Evolutionary conservation across 2,888 invertebrate genomes (phyloP).

Genomic region (Galerucella nymphaeae): DNA sequence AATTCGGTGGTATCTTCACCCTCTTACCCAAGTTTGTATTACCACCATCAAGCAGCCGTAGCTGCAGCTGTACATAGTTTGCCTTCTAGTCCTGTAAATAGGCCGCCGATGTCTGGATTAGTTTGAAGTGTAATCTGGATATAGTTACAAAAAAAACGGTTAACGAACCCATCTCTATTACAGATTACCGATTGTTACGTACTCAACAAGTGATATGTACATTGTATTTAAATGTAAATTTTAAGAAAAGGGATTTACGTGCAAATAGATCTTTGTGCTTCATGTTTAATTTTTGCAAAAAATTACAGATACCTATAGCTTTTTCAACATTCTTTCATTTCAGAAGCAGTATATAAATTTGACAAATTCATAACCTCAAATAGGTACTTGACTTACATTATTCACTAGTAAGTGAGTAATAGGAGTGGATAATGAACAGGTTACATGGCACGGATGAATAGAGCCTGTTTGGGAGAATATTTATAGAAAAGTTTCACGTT

Average conservation of each 20-base stretch:
- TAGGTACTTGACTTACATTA: too few relatives aligned
- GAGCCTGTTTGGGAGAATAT: too few relatives aligned
- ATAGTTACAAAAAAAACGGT: neutral
- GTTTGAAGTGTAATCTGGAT: conserved; percentile 62
- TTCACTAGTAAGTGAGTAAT: too few relatives aligned
- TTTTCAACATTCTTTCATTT: neutral
- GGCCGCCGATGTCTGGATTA: conserved; percentile 75
- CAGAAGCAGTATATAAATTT: too few relatives aligned
- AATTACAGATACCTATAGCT: conserved; percentile 4
- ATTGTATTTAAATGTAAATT: conserved; percentile 19
- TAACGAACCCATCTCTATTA: too few relatives aligned
- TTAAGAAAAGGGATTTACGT: conserved; percentile 44
- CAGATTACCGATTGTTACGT: neutral
- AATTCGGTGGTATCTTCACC: conserved; percentile 60
- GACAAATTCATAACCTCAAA: too few relatives aligned
- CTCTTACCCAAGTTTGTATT: conserved; percentile 65
- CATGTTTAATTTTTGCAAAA: conserved; percentile 19
- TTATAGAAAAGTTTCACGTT: too few relatives aligned
- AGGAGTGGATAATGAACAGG: too few relatives aligned
- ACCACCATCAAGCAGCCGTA: conserved; percentile 66
- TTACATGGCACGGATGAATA: too few relatives aligned
- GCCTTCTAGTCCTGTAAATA: conserved; percentile 74
- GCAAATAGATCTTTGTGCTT: conserved; percentile 44
- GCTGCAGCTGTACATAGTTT: conserved; percentile 66
- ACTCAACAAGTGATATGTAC: conserved; percentile 28